phyloP scores from a whole-genome alignment of 2,797 vertebrate genomes.

The Ammospiza maritima region DNA sequence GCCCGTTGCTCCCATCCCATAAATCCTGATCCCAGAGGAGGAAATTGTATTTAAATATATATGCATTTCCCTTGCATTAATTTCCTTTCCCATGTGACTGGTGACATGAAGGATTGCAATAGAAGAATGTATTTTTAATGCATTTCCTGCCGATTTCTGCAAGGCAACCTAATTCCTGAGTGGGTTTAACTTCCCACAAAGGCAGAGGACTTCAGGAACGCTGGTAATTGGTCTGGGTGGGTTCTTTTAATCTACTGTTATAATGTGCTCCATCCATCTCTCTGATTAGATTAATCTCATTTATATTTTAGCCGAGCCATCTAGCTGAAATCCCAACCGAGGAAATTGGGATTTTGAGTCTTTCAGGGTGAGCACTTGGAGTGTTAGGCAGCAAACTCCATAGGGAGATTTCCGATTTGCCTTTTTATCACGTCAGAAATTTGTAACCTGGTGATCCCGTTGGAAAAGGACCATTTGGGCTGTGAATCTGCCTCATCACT shows the following conservation, averaged over 20 bases:
- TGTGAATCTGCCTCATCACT: accelerated
- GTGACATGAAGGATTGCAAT: constrained; percentile 69
- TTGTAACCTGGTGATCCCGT: not conserved
- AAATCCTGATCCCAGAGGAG: constrained; percentile 62
- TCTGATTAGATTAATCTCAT: constrained; percentile 40
- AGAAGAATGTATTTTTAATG: constrained; percentile 75
- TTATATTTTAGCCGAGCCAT: not conserved
- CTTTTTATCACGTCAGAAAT: not conserved
- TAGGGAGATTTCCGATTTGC: not conserved
- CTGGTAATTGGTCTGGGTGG: not conserved
- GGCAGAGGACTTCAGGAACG: constrained; percentile 5
- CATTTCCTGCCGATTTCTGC: constrained; percentile 74
- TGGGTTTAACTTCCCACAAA: constrained; percentile 53
- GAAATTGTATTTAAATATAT: constrained; percentile 43
- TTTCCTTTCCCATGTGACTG: constrained; percentile 66
- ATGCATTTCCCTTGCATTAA: constrained; percentile 37
- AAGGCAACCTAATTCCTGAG: constrained; percentile 65
- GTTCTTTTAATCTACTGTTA: constrained; percentile 30
- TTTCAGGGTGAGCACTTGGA: not conserved
- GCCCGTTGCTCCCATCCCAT: constrained; percentile 45
- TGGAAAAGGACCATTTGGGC: not conserved
- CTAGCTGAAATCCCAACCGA: constrained; percentile 2
- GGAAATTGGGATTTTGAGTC: constrained; percentile 3
- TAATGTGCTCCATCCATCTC: constrained; percentile 45
- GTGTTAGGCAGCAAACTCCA: not conserved